Base-by-base conservation (phyloP, 30 jellyfish, hydroid and myxozoan species). In the Rhopilema esculentum region DNA sequence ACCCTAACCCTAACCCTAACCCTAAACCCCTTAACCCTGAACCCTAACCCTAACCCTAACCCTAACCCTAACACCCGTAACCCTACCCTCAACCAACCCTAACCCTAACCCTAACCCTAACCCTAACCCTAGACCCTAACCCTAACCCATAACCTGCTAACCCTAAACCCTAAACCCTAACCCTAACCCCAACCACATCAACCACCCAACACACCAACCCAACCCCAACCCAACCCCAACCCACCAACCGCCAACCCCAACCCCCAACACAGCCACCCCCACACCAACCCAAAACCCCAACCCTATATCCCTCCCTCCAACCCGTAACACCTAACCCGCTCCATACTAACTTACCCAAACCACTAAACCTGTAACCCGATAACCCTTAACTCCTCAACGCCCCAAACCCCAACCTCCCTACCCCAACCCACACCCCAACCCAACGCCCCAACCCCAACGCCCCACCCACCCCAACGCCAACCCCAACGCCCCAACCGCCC, bases 71-170 rank as follows among this genome's bases (percentile, higher is more conserved):
- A 75, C 81, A 53, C 71, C 89, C 89, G 83, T 25, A 48, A 77
- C 80, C 88, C 88, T 52, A 48, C 48, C 63, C 89, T 83, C 28
- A 53, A 83, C 89, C 89, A 61, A 79, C 89, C 89, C 89, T 79
- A 79, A 79, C 89, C 89, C 89, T 79, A 49, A 77, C 88, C 89
- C 89, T 79, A 79, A 79, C 89, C 89, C 89, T 79, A 79, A 79
- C 89, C 89, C 89, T 79, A 79, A 79, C 81, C 89, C 89, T 63
- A 53, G n/a, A 75, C 72, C 89, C 89, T 63, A 53, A 79, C 81
- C 89, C 89, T 63, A 53, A 79, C 81, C 89, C 89, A 52, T 52
- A 79, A 83, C 89, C 89, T 79, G 57, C 89, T 79, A 40, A 40
- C 57, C 57, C 57, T 40, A n/a, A 40, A 40, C 57, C 57, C 57